phyloP scores from a whole-genome alignment of 2,888 invertebrate genomes.

The Drosophila merina region DNA sequence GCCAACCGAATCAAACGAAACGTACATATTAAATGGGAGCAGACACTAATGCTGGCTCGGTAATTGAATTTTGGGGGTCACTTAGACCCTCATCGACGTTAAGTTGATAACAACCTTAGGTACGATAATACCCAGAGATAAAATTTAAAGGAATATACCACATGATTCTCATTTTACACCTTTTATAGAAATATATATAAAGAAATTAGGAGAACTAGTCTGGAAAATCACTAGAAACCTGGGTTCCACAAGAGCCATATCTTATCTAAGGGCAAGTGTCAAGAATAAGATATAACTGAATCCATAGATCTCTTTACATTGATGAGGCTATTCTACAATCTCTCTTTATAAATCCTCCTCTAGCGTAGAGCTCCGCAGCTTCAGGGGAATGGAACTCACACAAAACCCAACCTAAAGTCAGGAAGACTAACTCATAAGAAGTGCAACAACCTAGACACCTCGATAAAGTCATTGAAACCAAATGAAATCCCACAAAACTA shows the following conservation, averaged over 20 bases:
- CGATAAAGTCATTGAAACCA: not conserved
- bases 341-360: too few species aligned
- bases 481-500: not conserved
- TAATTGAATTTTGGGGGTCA: slow-evolving; percentile 21
- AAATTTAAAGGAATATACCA: not conserved
- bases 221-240: not conserved
- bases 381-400: too few species aligned
- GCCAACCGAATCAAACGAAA: not conserved
- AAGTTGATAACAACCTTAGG: slow-evolving; percentile 7
- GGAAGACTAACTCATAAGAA: too few species aligned
- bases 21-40: not conserved
- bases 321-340: too few species aligned
- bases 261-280: too few species aligned
- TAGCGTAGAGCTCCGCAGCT: too few species aligned
- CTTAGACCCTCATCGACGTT: slow-evolving; percentile 6
- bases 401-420: too few species aligned
- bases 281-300: too few species aligned
- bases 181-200: not conserved
- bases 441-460: not conserved
- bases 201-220: not conserved
- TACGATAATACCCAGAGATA: not conserved
- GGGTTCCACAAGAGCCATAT: not conserved
- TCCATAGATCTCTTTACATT: too few species aligned
- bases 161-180: not conserved
- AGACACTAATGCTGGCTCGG: not conserved